phyloP scores from a whole-genome alignment of 2,797 vertebrate species.

The Anguilla anguilla region DNA sequence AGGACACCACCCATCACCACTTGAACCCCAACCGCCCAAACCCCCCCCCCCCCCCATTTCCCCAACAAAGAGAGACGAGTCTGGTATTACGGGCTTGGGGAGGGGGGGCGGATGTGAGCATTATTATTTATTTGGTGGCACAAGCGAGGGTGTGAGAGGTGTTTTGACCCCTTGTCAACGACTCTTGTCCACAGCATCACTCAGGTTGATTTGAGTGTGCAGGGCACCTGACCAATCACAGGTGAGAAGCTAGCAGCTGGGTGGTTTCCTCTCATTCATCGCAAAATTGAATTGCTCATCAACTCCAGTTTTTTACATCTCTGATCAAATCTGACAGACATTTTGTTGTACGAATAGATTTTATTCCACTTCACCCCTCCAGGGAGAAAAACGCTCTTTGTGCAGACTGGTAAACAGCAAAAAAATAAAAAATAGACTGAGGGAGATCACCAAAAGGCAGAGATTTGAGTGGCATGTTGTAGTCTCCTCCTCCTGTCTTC shows the following conservation, averaged over 20 bases:
- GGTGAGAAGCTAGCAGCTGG: neutral
- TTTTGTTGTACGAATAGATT: neutral
- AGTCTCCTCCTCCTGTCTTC: neutral
- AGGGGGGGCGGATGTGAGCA: neutral
- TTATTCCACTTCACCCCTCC: neutral
- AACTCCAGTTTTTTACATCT: neutral
- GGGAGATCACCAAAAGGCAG: neutral
- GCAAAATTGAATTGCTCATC: neutral
- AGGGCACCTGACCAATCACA: neutral
- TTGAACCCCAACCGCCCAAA: neutral
- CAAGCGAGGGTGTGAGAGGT: neutral
- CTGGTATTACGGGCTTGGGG: neutral
- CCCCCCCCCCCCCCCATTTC: neutral
- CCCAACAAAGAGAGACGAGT: neutral
- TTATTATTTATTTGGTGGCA: neutral
- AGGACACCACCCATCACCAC: neutral
- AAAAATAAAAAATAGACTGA: neutral
- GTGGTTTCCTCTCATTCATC: neutral
- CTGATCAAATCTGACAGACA: neutral
- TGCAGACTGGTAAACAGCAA: neutral
- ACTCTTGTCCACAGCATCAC: neutral
- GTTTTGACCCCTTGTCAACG: neutral
- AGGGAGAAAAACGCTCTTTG: neutral
- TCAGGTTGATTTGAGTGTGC: neutral
- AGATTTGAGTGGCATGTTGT: neutral